Conservation (phyloP, 2,113 vertebrate genomes). For the Addax nasomaculatus region DNA sequence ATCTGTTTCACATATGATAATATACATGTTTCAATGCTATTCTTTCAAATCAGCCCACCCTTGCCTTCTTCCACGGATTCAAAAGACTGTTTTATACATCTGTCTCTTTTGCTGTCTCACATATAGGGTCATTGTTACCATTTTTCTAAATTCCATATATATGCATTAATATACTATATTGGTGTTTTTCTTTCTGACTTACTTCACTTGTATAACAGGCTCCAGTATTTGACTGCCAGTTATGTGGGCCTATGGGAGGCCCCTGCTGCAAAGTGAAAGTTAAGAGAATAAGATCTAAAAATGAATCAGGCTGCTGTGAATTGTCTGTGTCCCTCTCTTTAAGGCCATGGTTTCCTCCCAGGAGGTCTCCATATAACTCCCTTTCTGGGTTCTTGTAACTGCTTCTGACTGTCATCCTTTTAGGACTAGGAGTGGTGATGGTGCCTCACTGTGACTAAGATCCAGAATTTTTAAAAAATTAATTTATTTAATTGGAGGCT, state of each 20-base stretch:
- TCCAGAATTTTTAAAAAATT: rapidly evolving
- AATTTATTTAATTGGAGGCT: background rate
- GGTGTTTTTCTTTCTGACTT: background rate
- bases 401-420: background rate
- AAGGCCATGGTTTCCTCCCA: background rate
- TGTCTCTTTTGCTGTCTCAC: background rate
- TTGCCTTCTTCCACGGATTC: background rate
- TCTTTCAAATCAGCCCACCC: background rate
- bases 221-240: background rate
- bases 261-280: background rate
- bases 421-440: background rate
- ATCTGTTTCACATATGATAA: background rate
- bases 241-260: background rate
- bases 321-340: background rate
- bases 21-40: background rate
- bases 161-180: background rate
- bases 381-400: background rate
- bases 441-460: background rate
- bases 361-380: background rate
- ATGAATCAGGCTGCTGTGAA: background rate
- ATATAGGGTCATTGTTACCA: background rate
- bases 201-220: background rate
- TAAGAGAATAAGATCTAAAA: background rate
- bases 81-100: background rate
- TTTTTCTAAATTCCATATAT: background rate